Base-by-base conservation (phyloP, 2,797 vertebrate species). In the Ceyx erithaca region DNA sequence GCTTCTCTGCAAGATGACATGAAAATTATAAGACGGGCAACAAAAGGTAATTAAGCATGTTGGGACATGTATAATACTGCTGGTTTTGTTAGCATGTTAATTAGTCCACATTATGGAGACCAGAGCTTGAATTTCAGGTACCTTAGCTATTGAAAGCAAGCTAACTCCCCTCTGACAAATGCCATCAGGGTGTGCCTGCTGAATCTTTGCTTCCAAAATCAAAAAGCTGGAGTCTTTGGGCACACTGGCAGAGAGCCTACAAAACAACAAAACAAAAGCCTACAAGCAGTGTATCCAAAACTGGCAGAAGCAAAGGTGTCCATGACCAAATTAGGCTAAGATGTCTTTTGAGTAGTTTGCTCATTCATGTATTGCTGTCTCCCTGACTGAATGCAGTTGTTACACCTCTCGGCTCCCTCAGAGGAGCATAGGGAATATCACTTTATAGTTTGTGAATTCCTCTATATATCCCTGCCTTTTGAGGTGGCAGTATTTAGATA, bases 1-100 rank as follows among this genome's bases (percentile, higher is more conserved):
- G 96, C 98, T 31, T 97, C 98, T 72, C 98, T 99, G 61, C 98
- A 98, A 96, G 97, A 97, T 69, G 98, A 99, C 90, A 99, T 99
- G 86, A 98, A 98, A 94, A 96, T 98, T 79, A 97, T 99, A 93
- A 98, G 98, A 67, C 95, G 96, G 20, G 99, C 99, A 89, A 99
- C 98, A 72, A 98, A 99, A 98, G 99, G 99, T 99, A 97, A 97
- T 91, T 94, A 86, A 94, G 66, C 70, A 51, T 81, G 87, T 84
- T 82, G 82, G 87, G 89, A 95, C 85, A 43, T 64, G 80, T 64
- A 68, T 89, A 94, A 94, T 85, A 72, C 78, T 96, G 80, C 91
- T 94, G 92, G 89, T 95, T 87, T 90, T 96, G 90, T 95, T 80
- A 85, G 79, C 84, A 71, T 76, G 92, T 96, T 94, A 88, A 95